Evolutionary conservation across 2,113 vertebrate species (phyloP), one percentile per base, ranked within the genome.

Genomic region (Lasiurus cinereus): DNA sequence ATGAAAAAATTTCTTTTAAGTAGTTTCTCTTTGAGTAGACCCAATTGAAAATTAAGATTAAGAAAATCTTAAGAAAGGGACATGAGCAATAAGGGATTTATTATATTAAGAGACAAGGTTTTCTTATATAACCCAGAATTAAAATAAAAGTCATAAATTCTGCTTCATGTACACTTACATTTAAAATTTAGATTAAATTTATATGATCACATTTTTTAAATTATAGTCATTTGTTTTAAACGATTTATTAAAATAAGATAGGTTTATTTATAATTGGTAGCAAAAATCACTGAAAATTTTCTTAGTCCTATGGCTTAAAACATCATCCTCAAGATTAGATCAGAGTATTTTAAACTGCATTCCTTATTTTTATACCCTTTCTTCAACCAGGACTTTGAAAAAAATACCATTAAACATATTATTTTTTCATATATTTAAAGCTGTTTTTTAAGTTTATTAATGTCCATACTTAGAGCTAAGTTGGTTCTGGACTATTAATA

Each of bases 81-180:
- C 22, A 5, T 56, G 16, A 56, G 36, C 94, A 90, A 50, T 69
- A 69, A 48, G 5, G n/a, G 18, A 39, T 56, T 10, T 83, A 69
- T 36, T 43, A 94, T 11, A 14, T 56, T 31, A 64, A 22, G 29
- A 16, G 3, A 56, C 10, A 80, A 3, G 10, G n/a, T 74, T 93
- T 11, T 74, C 62, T 78, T 70, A 91, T 77, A 62, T 94, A 96
- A 79, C 2, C 15, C 24, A 78, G 10, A 54, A 94, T 91, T 67
- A 95, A 94, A 91, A 84, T 56, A 64, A 73, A 94, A 79, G 80
- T 72, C 83, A 91, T 87, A 93, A 52, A 82, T 70, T 96, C n/a
- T 15, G 3, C 36, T 87, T 87, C 64, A 69, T 29, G 10, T 36
- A 82, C 39, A 22, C 22, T 88, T 14, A 27, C 82, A 94, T 88